Conservation (phyloP, 2,797 vertebrate genomes). For the Amblyraja radiata region DNA sequence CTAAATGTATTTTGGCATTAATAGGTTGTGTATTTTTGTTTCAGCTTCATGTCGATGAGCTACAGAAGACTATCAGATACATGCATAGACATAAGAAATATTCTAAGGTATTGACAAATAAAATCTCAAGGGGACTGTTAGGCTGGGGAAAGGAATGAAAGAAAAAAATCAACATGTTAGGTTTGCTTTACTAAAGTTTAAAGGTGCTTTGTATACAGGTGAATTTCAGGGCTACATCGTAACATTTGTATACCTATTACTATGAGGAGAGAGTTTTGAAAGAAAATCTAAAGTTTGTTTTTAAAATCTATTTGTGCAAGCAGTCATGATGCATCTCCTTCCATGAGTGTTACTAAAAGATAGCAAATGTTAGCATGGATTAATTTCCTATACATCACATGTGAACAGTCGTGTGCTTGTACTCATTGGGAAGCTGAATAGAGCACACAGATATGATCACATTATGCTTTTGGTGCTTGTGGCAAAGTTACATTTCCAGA, state of each 20-base stretch:
- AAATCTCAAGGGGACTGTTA: neutral
- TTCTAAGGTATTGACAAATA: constrained; percentile 63
- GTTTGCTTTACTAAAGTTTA: neutral
- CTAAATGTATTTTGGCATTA: neutral
- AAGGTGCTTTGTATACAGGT: no score
- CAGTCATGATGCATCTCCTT: no score
- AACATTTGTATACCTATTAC: neutral
- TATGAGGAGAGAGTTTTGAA: neutral
- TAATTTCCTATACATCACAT: no score
- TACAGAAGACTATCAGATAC: constrained; percentile 73
- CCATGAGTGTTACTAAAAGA: neutral
- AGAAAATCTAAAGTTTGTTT: no score
- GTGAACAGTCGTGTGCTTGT: no score
- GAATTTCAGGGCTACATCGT: no score
- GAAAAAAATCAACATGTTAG: neutral
- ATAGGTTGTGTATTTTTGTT: constrained; percentile 43
- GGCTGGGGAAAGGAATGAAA: neutral
- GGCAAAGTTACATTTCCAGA: no score
- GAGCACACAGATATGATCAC: no score
- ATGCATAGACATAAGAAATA: constrained; percentile 82
- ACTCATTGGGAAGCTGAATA: no score
- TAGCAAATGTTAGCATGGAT: neutral
- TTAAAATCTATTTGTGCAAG: no score
- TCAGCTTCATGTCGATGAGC: constrained; percentile 74
- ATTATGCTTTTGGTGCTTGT: no score